These are phyloP conservation scores for Temnothorax unifasciatus DNA, from an alignment of 2,888 invertebrate genomes.

Conservation along the genomic window DNA sequence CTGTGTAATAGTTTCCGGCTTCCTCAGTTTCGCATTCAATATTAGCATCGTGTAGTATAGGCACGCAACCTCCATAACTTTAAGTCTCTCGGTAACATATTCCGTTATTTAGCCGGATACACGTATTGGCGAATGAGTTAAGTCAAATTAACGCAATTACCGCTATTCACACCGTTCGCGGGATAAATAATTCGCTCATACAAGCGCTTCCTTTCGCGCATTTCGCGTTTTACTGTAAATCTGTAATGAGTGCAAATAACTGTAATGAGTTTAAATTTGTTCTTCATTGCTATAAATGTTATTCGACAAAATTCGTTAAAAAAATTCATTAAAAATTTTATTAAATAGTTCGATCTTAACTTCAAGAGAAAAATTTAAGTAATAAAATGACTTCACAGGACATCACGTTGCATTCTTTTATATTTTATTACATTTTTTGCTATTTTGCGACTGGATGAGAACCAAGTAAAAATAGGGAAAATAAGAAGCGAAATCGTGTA, in stretches of 20 bases:
- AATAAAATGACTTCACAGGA: neutral
- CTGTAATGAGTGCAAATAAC: neutral
- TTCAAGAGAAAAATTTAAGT: neutral
- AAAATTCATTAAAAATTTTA: neutral
- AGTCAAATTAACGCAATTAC: conserved; percentile 51
- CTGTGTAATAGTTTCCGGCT: conserved; percentile 3
- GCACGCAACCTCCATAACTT: conserved; percentile 37
- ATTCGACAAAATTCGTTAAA: neutral
- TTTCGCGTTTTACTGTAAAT: neutral
- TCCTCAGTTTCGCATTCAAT: conserved; percentile 22
- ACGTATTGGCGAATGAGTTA: conserved; percentile 47
- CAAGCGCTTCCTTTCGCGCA: neutral
- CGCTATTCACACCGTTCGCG: conserved; percentile 21
- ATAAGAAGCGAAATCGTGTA: neutral
- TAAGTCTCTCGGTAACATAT: conserved; percentile 47
- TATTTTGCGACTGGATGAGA: neutral
- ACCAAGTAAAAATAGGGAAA: neutral
- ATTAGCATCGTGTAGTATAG: conserved; percentile 3
- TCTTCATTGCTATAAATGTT: neutral
- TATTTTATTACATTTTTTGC: neutral
- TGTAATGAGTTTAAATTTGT: neutral
- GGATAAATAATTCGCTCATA: conserved; percentile 35
- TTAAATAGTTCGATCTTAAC: neutral
- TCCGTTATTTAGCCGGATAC: conserved; percentile 48
- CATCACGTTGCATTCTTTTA: neutral